A percentile compares a stretch with the other conserved stretches of the same genome.
Conservation (phyloP, 2,888 invertebrate genomes). For the Artemia sp. region DNA sequence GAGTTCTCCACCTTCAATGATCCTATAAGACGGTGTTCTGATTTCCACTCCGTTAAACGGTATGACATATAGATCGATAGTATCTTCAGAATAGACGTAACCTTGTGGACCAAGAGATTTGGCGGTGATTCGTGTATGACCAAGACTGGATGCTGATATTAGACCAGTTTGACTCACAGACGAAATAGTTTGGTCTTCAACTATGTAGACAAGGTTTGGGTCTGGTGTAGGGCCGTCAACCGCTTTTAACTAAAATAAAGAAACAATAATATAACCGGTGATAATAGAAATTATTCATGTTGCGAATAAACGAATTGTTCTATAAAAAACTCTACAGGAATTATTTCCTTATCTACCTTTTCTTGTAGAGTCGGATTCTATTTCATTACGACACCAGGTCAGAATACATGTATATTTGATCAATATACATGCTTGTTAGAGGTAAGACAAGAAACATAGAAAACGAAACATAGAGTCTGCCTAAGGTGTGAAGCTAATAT, state of each 20-base stretch:
- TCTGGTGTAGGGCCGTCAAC: background rate
- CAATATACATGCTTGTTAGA: too few relatives aligned
- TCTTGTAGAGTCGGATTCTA: too few relatives aligned
- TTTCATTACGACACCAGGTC: too few relatives aligned
- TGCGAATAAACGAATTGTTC: too few relatives aligned
- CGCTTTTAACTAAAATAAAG: background rate
- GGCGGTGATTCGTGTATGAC: slow-evolving; percentile 5
- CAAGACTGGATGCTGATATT: background rate
- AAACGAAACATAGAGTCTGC: too few relatives aligned
- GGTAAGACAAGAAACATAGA: too few relatives aligned
- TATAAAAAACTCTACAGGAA: too few relatives aligned
- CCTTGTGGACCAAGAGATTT: background rate
- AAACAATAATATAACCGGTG: background rate
- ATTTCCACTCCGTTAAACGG: slow-evolving; percentile 9
- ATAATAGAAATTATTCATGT: too few relatives aligned
- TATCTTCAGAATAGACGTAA: background rate
- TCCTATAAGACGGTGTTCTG: background rate
- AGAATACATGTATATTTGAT: too few relatives aligned
- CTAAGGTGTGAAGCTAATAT: too few relatives aligned
- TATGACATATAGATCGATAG: slow-evolving; percentile 6
- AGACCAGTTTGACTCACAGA: background rate
- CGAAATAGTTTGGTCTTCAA: slow-evolving; percentile 1
- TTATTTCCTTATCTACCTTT: too few relatives aligned
- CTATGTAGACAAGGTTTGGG: slow-evolving; percentile 4
- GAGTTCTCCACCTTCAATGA: background rate